A percentile compares a stretch with the other conserved stretches of the same genome.
phyloP scores from a whole-genome alignment of 2,113 vertebrate genomes.

The Anser cygnoides region DNA sequence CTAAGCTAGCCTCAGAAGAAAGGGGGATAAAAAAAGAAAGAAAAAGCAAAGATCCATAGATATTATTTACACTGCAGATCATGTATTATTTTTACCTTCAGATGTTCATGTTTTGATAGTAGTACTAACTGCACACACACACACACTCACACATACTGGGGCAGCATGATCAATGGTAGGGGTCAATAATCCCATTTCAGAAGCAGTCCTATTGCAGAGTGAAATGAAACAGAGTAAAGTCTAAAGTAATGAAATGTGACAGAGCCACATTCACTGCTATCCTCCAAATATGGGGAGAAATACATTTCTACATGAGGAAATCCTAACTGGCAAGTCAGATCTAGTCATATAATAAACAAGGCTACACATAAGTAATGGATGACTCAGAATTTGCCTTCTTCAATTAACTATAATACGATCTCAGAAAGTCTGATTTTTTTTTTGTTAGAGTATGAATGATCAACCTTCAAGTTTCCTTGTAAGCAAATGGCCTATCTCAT shows the following conservation, averaged over 20 bases:
- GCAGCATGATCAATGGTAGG: constrained; percentile 58
- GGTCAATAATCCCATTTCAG: constrained; percentile 71
- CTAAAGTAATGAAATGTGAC: constrained; percentile 66
- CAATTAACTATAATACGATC: constrained; percentile 71
- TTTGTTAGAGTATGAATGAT: constrained; percentile 62
- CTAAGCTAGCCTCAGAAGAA: constrained; percentile 40
- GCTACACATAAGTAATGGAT: constrained; percentile 57
- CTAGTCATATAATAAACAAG: constrained; percentile 33
- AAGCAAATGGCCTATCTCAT: constrained; percentile 67
- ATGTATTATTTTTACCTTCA: constrained; percentile 67
- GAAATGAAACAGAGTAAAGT: constrained; percentile 56
- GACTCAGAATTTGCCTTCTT: constrained; percentile 65
- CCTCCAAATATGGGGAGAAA: constrained; percentile 37
- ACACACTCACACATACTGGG: not conserved
- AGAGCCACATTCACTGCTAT: constrained; percentile 36
- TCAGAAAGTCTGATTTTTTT: constrained; percentile 48
- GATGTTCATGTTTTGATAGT: constrained; percentile 62
- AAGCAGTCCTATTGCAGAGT: constrained; percentile 53
- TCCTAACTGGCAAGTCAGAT: constrained; percentile 39
- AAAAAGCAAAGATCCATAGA: constrained; percentile 25
- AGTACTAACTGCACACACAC: constrained; percentile 1
- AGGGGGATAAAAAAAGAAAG: not conserved
- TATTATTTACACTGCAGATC: constrained; percentile 65
- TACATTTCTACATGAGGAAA: constrained; percentile 25
- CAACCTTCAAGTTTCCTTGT: constrained; percentile 73